Percentiles rank a stretch among this genome's conserved stretches.
phyloP scores from a whole-genome alignment of 64 coral and sea anemone genomes.

The Pocillopora damicornis region DNA sequence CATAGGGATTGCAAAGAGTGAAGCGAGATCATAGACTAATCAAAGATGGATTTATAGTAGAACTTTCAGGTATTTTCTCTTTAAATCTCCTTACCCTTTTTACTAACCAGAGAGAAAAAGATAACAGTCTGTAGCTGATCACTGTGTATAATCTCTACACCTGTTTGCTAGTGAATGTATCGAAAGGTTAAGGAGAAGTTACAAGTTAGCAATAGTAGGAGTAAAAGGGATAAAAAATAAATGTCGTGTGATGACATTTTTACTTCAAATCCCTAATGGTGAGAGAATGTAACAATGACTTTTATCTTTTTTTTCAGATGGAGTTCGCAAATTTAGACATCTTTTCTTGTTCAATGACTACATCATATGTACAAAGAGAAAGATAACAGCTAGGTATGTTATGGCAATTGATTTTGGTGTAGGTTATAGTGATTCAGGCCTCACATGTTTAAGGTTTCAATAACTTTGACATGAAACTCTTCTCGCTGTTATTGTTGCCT shows the following conservation, averaged over 20 bases:
- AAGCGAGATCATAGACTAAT: conserved; percentile 86
- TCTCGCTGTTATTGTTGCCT: too few species aligned
- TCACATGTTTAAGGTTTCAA: too few species aligned
- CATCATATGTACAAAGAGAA: conserved; percentile 83
- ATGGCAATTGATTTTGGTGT: background rate
- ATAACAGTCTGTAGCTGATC: too few species aligned
- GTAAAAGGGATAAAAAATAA: too few species aligned
- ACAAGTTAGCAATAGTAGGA: too few species aligned
- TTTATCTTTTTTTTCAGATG: conserved; percentile 34
- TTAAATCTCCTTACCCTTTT: background rate
- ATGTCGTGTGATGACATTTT: too few species aligned
- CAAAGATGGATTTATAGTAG: conserved; percentile 96
- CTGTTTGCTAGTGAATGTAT: background rate
- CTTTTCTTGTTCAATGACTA: conserved; percentile 93
- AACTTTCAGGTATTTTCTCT: conserved; percentile 71
- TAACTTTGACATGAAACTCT: too few species aligned
- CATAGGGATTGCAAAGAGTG: conserved; percentile 32
- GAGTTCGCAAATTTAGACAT: conserved; percentile 88
- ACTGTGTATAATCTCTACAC: too few species aligned
- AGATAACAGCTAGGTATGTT: conserved; percentile 77
- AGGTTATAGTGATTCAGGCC: too few species aligned
- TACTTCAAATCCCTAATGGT: background rate
- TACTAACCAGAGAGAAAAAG: too few species aligned
- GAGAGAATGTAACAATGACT: background rate
- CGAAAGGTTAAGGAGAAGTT: background rate